phyloP scores from a whole-genome alignment of 2,113 vertebrate genomes.

The Willisornis vidua region DNA sequence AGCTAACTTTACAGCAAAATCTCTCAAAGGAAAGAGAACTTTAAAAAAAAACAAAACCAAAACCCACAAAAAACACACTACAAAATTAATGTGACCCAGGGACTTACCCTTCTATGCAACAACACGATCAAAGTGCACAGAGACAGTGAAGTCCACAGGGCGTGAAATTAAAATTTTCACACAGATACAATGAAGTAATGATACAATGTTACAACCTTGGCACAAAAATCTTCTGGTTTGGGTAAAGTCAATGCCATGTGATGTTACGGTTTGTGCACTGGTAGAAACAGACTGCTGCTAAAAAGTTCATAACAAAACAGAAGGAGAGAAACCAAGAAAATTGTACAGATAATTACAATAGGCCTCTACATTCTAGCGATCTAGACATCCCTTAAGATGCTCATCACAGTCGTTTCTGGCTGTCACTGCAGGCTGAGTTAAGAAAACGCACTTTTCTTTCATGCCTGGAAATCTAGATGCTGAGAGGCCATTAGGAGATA shows the following conservation, averaged over 20 bases:
- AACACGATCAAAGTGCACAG: conserved; percentile 50
- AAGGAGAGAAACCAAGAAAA: conserved; percentile 26
- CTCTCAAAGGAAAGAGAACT: conserved; percentile 51
- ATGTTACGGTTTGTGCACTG: conserved; percentile 41
- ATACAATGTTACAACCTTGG: conserved; percentile 62
- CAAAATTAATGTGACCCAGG: conserved; percentile 65
- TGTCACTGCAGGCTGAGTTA: background rate
- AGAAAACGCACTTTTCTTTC: background rate
- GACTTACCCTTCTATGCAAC: conserved; percentile 66
- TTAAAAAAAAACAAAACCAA: background rate
- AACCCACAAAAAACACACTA: background rate
- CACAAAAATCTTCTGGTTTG: conserved; percentile 64
- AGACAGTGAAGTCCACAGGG: conserved; percentile 65
- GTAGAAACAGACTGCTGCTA: conserved; percentile 47
- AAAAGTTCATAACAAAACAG: conserved; percentile 35
- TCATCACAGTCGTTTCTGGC: background rate
- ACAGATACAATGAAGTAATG: conserved; percentile 68
- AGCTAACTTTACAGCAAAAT: conserved; percentile 28
- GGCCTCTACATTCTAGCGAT: background rate
- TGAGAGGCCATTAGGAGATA: conserved; percentile 1
- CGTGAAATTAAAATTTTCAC: conserved; percentile 75
- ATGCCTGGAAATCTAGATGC: background rate
- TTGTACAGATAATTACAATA: background rate
- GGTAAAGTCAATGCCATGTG: conserved; percentile 66
- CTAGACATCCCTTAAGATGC: background rate